Evolutionary conservation across 2,113 vertebrate species (phyloP), one percentile per base, ranked within the genome.

Genomic region (Tachycineta bicolor): DNA sequence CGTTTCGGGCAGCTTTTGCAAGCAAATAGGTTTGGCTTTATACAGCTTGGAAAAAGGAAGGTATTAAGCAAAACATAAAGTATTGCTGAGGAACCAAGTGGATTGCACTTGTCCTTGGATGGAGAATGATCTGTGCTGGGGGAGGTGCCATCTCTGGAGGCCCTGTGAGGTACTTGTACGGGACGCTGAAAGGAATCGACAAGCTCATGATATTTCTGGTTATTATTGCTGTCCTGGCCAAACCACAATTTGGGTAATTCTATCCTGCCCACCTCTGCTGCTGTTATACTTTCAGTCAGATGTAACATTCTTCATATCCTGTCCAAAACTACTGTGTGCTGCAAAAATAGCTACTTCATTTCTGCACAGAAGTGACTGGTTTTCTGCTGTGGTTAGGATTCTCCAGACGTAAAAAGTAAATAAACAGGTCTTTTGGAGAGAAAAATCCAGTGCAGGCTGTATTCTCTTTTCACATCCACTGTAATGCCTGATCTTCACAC

Each of bases 261-360:
- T 28, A 83, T 83, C 88, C 88, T 95, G 60, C 80, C 65, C 90
- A 93, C 83, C 92, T 96, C 90, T 96, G 88, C 93, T 90, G 70
- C 76, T 77, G 79, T 77, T 94, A 19, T 17, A 46, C 83, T 89
- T 93, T 90, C 96, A 83, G 81, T 96, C 90, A 92, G 88, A 68
- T 71, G 37, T 21, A 95, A 93, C 94, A 83, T 86, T 92, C 76
- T 83, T 96, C 93, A 83, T 71, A 94, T 68, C 64, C 85, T 86
- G 68, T 70, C 88, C 88, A 86, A 86, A 93, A 83, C 85, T 91
- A 89, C 85, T n/a, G 47, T 26, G 39, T 64, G 85, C 47, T 93
- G 53, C 53, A 93, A 96, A 97, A 95, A 97, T 85, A 95, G 85
- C 75, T 44, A 14, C 83, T 91, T 92, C 49, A 17, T 80, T 90